phyloP scores from a whole-genome alignment of 2,113 vertebrate genomes.

The Pterocles orientalis region DNA sequence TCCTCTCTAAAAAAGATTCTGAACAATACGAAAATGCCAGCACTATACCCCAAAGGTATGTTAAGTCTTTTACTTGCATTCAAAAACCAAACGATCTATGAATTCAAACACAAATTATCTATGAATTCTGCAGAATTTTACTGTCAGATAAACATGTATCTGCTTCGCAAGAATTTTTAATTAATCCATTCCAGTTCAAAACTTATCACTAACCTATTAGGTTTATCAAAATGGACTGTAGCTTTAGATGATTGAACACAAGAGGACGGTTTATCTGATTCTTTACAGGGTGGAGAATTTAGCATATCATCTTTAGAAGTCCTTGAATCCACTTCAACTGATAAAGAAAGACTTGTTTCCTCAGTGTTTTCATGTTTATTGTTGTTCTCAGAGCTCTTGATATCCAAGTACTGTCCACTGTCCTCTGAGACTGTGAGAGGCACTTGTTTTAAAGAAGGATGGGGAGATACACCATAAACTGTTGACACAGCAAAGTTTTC shows the following conservation, averaged over 20 bases:
- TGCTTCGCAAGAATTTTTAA: not conserved
- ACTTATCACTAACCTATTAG: conserved; percentile 88
- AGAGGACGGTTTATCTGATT: conserved; percentile 72
- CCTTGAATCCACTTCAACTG: conserved; percentile 66
- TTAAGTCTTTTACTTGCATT: not conserved
- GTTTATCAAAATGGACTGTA: conserved; percentile 88
- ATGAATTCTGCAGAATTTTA: not conserved
- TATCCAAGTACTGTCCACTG: conserved; percentile 86
- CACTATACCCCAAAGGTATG: not conserved
- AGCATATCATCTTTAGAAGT: conserved; percentile 68
- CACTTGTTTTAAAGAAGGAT: conserved; percentile 71
- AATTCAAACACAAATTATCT: not conserved
- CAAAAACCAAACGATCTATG: not conserved
- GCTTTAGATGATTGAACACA: conserved; percentile 70
- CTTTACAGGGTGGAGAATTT: conserved; percentile 70
- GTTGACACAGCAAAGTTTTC: conserved; percentile 77
- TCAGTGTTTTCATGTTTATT: conserved; percentile 72
- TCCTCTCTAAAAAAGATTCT: not conserved
- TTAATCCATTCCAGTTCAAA: not conserved
- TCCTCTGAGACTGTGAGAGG: conserved; percentile 77
- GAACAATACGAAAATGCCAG: not conserved
- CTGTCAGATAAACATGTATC: not conserved
- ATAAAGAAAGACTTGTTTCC: conserved; percentile 47
- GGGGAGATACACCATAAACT: conserved; percentile 68
- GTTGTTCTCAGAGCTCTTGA: conserved; percentile 73